Evolutionary conservation across 2,113 vertebrate genomes (phyloP), one percentile per base, ranked within the genome.

Genomic region (Cygnus atratus): DNA sequence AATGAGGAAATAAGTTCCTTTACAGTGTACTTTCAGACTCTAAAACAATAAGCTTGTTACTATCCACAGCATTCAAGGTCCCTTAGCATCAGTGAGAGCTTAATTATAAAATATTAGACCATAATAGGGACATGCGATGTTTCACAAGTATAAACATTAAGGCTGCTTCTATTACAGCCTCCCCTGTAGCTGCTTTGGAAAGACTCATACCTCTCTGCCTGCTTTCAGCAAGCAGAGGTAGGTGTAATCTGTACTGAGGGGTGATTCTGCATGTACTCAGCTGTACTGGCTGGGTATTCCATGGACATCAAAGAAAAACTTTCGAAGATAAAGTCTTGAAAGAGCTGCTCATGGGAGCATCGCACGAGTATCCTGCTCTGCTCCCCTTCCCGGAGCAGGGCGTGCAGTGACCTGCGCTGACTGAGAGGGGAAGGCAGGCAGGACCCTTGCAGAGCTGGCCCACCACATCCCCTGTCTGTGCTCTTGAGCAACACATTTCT

Each of bases 71-170:
- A 52, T 78, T 71, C 55, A n/a, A 85, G 21, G 39, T 91, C 63
- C 44, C 50, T 58, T 76, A 92, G 79, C 58, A 89, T 92, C 73
- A 84, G 6, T 17, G 24, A 91, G 44, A 89, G 67, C 44, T 65
- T 91, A 92, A 88, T 94, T 95, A 70, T 84, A 82, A 95, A 92
- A 82, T 79, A 89, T 61, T 37, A 50, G 28, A 48, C 74, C 50
- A 33, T 84, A 76, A 62, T 37, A 79, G 80, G 73, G 65, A 61
- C 41, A 25, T 63, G 31, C 21, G 82, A 1, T 41, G 24, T 75
- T 90, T 90, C 0, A 0, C 62, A 50, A 87, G 57, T 33, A 18
- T 52, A 61, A 75, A 82, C 21, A 37, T 58, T 72, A 76, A 62
- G 62, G 70, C 80, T 75, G 54, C 50, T 92, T 31, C 58, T 44